Conservation (phyloP, 2,888 invertebrate genomes). For the Pterostichus madidus region DNA sequence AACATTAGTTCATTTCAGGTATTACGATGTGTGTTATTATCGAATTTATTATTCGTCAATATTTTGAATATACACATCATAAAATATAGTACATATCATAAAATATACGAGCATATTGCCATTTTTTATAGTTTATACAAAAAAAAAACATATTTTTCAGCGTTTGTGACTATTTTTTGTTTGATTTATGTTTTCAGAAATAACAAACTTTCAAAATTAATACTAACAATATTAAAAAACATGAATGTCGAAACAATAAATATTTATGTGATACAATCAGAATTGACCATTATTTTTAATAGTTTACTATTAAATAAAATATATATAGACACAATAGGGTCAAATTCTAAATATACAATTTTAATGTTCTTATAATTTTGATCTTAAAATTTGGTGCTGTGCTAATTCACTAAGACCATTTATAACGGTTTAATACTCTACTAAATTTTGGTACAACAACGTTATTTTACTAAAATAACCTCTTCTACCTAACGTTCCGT, state of each 20-base stretch:
- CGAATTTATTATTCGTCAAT: not conserved
- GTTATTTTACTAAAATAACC: not conserved
- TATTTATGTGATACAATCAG: not conserved
- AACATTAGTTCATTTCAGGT: not conserved
- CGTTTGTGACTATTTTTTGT: conserved; percentile 2
- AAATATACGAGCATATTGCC: conserved; percentile 19
- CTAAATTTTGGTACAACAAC: not conserved
- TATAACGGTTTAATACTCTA: conserved; percentile 14
- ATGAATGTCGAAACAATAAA: not conserved
- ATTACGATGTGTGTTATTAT: conserved; percentile 15
- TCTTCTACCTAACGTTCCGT: not conserved
- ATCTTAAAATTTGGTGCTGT: not conserved
- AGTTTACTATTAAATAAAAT: not conserved
- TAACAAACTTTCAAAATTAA: not conserved
- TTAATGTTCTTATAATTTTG: not conserved
- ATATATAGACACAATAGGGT: not conserved
- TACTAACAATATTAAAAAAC: not conserved
- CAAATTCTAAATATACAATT: not conserved
- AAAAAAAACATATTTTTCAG: conserved; percentile 5
- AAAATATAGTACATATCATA: conserved; percentile 34
- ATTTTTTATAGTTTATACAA: conserved; percentile 10
- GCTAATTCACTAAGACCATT: not conserved
- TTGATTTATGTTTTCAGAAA: conserved; percentile 6
- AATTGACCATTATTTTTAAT: not conserved
- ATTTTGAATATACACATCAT: conserved; percentile 11